These are phyloP conservation scores for Drosophila punjabiensis DNA, from an alignment of 1,140 invertebrate species.

Conservation along the genomic window DNA sequence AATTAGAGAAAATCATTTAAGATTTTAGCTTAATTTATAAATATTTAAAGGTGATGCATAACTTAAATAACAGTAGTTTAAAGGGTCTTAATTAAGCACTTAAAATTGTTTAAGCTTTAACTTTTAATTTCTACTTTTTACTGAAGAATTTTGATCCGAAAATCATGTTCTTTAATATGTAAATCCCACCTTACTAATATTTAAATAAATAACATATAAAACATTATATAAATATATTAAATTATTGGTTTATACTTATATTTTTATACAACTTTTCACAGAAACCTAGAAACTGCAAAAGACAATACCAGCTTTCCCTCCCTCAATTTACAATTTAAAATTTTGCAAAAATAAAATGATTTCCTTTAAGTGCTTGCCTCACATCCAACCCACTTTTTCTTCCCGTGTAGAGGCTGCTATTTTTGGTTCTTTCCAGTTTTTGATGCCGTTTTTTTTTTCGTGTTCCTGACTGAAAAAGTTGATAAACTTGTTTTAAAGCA, in stretches of 20 bases:
- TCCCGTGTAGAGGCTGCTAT: neutral
- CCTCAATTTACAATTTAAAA: neutral
- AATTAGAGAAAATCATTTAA: neutral
- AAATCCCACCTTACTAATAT: neutral
- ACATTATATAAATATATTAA: too few species aligned
- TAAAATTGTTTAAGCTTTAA: neutral
- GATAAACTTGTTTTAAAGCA: conserved; percentile 70
- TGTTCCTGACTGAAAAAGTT: conserved; percentile 46
- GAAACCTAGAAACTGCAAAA: too few species aligned
- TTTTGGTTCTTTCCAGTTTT: neutral
- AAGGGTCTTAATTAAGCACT: neutral
- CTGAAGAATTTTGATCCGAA: neutral
- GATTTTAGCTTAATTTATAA: neutral
- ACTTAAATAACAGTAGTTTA: neutral
- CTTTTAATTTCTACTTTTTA: neutral
- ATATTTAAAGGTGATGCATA: neutral
- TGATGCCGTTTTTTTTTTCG: conserved; percentile 12
- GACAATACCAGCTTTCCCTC: too few species aligned
- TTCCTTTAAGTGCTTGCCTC: neutral
- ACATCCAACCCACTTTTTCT: neutral
- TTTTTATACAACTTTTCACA: too few species aligned
- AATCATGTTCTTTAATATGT: neutral
- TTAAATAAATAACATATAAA: neutral
- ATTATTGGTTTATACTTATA: too few species aligned
- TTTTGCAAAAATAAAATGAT: neutral